Conservation (phyloP, 2,113 vertebrate genomes). For the Saccopteryx bilineata region DNA sequence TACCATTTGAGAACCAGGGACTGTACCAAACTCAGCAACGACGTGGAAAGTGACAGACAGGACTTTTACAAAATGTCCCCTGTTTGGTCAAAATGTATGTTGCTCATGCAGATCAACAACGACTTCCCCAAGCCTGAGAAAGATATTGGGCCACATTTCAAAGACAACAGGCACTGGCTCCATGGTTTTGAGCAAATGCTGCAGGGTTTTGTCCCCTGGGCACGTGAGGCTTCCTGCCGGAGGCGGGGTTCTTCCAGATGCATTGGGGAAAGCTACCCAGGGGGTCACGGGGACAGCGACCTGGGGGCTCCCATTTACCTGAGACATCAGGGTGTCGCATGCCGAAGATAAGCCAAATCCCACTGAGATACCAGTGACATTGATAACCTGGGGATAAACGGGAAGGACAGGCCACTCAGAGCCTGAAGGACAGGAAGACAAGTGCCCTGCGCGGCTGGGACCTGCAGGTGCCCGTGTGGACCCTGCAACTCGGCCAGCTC, state of each 20-base stretch:
- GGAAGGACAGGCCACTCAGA: neutral
- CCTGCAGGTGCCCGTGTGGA: too few relatives aligned
- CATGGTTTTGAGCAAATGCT: fast-evolving
- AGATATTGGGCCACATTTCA: neutral
- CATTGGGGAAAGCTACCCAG: neutral
- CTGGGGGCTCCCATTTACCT: slow-evolving; percentile 87
- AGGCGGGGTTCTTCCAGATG: too few relatives aligned
- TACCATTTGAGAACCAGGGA: neutral
- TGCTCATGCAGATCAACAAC: neutral
- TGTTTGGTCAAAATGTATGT: neutral
- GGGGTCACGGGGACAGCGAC: neutral
- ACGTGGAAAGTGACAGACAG: neutral
- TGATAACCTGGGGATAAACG: slow-evolving; percentile 90
- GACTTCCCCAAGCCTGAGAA: neutral
- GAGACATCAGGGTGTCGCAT: slow-evolving; percentile 96
- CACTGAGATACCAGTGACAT: slow-evolving; percentile 91
- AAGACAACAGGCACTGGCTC: neutral
- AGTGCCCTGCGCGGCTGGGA: fast-evolving
- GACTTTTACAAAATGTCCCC: neutral
- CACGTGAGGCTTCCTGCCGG: fast-evolving
- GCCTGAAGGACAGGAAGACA: too few relatives aligned
- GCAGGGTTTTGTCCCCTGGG: neutral
- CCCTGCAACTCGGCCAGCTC: too few relatives aligned
- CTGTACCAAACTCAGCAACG: neutral
- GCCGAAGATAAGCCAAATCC: slow-evolving; percentile 93